Evolutionary conservation across 64 coral and sea anemone species (phyloP).

Genomic region (Montipora sp.): DNA sequence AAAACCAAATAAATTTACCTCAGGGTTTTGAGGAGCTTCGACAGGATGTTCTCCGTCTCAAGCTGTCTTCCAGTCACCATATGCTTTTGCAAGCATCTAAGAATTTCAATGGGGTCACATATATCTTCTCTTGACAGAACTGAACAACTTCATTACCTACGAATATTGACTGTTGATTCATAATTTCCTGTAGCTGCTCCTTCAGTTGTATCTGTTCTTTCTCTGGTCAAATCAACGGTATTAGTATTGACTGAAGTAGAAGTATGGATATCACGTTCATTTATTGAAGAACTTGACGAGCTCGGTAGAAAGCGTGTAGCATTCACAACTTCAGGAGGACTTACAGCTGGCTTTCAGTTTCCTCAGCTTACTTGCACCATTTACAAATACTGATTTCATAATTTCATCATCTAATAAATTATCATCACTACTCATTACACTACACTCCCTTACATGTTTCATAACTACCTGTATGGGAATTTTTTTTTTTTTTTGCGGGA

Average conservation of each 20-base stretch:
- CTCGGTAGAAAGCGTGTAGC: background rate
- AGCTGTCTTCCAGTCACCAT: conserved; percentile 59
- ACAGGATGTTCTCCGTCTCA: conserved; percentile 6
- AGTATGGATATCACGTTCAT: background rate
- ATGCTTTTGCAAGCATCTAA: conserved; percentile 36
- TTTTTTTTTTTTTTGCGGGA: conserved; percentile 5
- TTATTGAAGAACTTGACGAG: too few relatives aligned
- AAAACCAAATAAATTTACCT: too few relatives aligned
- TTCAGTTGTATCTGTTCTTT: background rate
- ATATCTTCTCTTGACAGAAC: conserved; percentile 66
- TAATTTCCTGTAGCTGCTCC: conserved; percentile 3
- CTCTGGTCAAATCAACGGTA: conserved; percentile 16
- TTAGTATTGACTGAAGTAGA: background rate
- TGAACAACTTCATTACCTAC: conserved; percentile 25
- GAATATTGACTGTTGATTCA: background rate
- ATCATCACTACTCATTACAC: background rate
- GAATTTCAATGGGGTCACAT: conserved; percentile 48
- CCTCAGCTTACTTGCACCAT: background rate
- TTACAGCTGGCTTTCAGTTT: background rate
- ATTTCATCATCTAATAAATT: conserved; percentile 12
- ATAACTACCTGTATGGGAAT: conserved; percentile 1
- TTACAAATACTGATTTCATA: background rate
- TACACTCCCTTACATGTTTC: background rate
- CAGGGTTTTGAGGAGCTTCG: too few relatives aligned
- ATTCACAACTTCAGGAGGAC: background rate